Evolutionary conservation across 2,113 vertebrate genomes (phyloP).

Genomic region (Pelvicachromis taeniatus): DNA sequence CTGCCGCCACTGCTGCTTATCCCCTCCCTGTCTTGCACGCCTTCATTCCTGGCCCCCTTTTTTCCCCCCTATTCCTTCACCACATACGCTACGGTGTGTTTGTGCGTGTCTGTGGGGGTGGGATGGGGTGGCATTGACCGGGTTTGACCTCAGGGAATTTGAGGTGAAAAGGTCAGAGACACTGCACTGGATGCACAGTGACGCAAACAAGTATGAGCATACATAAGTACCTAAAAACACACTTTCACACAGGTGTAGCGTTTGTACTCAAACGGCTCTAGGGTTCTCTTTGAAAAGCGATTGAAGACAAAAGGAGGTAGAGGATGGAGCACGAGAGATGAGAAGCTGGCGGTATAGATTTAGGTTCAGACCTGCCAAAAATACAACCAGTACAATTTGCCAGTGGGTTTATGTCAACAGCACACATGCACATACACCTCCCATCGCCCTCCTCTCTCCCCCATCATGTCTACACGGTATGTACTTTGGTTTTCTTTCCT

Average conservation of each 20-base stretch:
- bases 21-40: slow-evolving; percentile 25
- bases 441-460: not conserved
- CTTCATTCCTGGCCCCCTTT: slow-evolving; percentile 16
- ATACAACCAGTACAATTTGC: slow-evolving; percentile 61
- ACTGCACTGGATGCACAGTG: slow-evolving; percentile 17
- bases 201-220: slow-evolving; percentile 2
- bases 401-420: slow-evolving; percentile 55
- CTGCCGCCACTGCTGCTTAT: slow-evolving; percentile 10
- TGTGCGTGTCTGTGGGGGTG: not conserved
- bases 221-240: not conserved
- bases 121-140: slow-evolving; percentile 44
- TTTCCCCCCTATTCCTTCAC: not conserved
- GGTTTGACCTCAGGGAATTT: slow-evolving; percentile 46
- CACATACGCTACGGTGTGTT: not conserved
- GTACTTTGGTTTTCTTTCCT: slow-evolving; percentile 1
- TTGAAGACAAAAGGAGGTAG: slow-evolving; percentile 47
- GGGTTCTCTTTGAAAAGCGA: slow-evolving; percentile 59
- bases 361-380: slow-evolving; percentile 66
- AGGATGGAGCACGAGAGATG: slow-evolving; percentile 40
- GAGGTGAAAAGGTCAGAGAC: slow-evolving; percentile 53
- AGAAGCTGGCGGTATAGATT: slow-evolving; percentile 62
- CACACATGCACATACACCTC: slow-evolving; percentile 8
- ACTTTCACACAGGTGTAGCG: slow-evolving; percentile 29
- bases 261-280: slow-evolving; percentile 42
- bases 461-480: not conserved